Evolutionary conservation across 2,888 invertebrate species (phyloP), one percentile per base, ranked within the genome.

Genomic region (Andrena dorsata): DNA sequence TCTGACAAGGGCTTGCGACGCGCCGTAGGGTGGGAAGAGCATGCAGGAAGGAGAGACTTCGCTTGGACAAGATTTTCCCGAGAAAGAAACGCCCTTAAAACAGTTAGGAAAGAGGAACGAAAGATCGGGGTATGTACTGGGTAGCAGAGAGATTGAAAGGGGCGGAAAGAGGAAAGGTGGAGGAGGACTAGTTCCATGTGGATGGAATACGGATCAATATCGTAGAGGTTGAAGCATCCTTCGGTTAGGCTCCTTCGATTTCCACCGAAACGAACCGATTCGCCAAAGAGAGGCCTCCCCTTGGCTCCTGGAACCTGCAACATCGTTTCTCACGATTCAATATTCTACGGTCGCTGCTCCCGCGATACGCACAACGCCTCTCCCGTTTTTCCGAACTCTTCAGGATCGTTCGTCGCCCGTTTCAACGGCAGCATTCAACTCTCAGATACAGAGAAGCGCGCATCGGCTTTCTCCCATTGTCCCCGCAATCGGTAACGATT

Each of bases 151-250:
- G 28, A 51, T 53, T 64, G 74, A 78, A 69, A 76, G 28, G 82
- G 63, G 53, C 47, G 63, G 76, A 16, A 77, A 80, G 85, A 79
- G 87, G 75, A 80, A 79, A 83, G 80, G 71, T 66, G 83, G 68
- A 58, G 82, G 86, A 90, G 86, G 79, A 88, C 85, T 81, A 77
- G 87, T 85, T 88, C 86, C 77, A 86, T 82, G 90, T 84, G 89
- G 85, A 89, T 86, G 87, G 87, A 90, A 89, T 87, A 87, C 89
- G 92, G 92, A 92, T 91, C 91, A 91, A 92, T 92, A 91, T 91
- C 90, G 87, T 85, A 70, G 82, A 86, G 80, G 89, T 80, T 86
- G 86, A 83, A 88, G 88, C 88, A 90, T 86, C 85, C 83, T 85
- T 90, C 87, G 82, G 88, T 87, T 84, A 85, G 75, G 78, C 88